Base-by-base conservation (phyloP, 2,113 vertebrate genomes). In the Edolisoma coerulescens region DNA sequence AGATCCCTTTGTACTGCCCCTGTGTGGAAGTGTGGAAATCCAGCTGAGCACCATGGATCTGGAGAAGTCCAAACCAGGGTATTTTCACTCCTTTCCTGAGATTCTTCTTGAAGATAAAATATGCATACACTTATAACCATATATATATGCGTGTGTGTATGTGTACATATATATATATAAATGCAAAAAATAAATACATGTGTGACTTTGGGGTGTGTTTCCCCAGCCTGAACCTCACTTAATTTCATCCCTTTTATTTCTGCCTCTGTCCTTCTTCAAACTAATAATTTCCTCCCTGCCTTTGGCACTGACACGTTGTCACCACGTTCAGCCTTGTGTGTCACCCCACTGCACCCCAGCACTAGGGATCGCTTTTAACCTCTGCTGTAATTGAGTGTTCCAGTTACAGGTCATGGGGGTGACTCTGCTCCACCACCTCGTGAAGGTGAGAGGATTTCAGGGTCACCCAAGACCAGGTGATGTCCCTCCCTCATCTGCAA, bases 91-190 rank as follows among this genome's bases (percentile, higher is more conserved):
- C 33, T 71, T 75, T 64, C 37, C 21, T 61, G 32, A 5, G 21
- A 10, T 13, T 57, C 19, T 22, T 77, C 42, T 14, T 68, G 53
- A 61, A 74, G 27, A 44, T 41, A 35, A 35, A 75, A 57, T 15
- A 17, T 3, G 27, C 2, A 1, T 30, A 12, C 18, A 41, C 6
- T 24, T 14, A 27, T 1, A 21, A 27, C 19, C 33, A 6, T 19
- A 32, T 12, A 16, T n/a, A 8, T 27, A 5, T 44, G 2, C 11
- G 5, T 13, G 5, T 3, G 1, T 24, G 10, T 77, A 1, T 19
- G 9, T 19, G 0, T 26, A 11, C 8, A 21, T 6, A 11, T 6
- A 3, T 12, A 12, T 16, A 14, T 8, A 5, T 3, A 32, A 9
- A 50, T 4, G 2, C n/a, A 7, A 52, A 79, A 45, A 44, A 68